Evolutionary conservation across 2,888 invertebrate genomes (phyloP), one percentile per base, ranked within the genome.

Genomic region (Caenorhabditis panamensis): DNA sequence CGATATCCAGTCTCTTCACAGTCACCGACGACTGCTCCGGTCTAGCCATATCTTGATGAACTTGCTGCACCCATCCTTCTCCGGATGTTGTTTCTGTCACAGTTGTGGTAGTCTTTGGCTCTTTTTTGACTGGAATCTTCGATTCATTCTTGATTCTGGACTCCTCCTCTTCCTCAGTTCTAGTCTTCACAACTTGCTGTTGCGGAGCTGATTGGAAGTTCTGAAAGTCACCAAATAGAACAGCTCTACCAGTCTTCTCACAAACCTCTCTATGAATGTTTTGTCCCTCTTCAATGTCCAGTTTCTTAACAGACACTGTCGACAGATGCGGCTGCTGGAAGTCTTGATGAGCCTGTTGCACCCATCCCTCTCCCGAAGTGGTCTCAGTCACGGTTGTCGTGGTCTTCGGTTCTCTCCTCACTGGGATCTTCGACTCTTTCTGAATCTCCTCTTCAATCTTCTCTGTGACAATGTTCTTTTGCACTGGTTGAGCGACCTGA

Each of bases 11-110:
- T 62, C 62, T 59, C 41, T 79, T 79, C 16, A 79, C 67, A 11
- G 66, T 61, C 2, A 79, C 64, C 5, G 63, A 75, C 16, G 82
- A 79, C n/a, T 22, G 51, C 4, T 79, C 59, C 41, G 82, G 82
- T 11, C 73, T 41, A 18, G 31, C 9, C 22, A 78, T 47, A 44
- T 82, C 73, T 22, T 72, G 68, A 47, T 82, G 77, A 20, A 68
- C 54, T 28, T 82, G 54, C 53, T 79, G 82, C 24, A 79, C 54
- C 79, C 79, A 79, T 67, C 82, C 82, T 59, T 82, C 82, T 26
- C 82, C 82, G 20, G 79, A 76, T 36, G 72, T 76, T 18, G 82
- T 78, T 22, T 79, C 79, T 1, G 79, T 79, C 1, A 71, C 69
- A 0, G 69, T 82, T 0, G 69, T 76, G 1, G 76, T 71, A 0